Base-by-base conservation (phyloP, 2,113 vertebrate species). In the Thamnaconus septentrionalis region DNA sequence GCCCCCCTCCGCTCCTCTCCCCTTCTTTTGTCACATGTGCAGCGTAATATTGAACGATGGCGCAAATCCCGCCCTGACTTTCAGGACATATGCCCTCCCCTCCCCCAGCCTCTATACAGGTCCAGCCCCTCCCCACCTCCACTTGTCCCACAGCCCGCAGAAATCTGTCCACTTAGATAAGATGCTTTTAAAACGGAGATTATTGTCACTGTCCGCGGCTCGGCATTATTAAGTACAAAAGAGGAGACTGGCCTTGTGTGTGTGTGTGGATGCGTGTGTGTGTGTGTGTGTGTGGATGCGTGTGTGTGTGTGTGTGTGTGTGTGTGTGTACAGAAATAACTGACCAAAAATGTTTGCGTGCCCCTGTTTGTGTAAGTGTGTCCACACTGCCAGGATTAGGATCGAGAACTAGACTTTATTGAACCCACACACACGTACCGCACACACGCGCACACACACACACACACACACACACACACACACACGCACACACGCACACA, bases 131-230 rank as follows among this genome's bases (percentile, higher is more conserved):
- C 48, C 10, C 59, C 79, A 77, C 68, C 63, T 73, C 69, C 64
- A 40, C 56, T 51, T 64, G 73, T 72, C 75, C 78, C 59, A 85
- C 83, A 82, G 88, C 85, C 78, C 61, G 83, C 83, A 91, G 91
- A 84, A 85, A 90, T 87, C 83, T 72, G 74, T 87, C 81, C 77
- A 81, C 82, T 86, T 76, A 69, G 78, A 85, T 90, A 84, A 89
- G 84, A 88, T 89, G 81, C 89, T 91, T 91, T 90, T 79, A 86
- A 83, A 84, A 78, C 10, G 46, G 69, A 80, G 82, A 88, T 89
- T 89, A 87, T 91, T 86, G 81, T 90, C 78, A 78, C 64, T 68
- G 82, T 83, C 63, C 67, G 71, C 40, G 51, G 74, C 79, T 56
- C 73, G 69, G 76, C 79, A 76, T 82, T 83, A 81, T 84, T 82